Conservation (phyloP, 2,113 vertebrate species). For the Lepus europaeus region DNA sequence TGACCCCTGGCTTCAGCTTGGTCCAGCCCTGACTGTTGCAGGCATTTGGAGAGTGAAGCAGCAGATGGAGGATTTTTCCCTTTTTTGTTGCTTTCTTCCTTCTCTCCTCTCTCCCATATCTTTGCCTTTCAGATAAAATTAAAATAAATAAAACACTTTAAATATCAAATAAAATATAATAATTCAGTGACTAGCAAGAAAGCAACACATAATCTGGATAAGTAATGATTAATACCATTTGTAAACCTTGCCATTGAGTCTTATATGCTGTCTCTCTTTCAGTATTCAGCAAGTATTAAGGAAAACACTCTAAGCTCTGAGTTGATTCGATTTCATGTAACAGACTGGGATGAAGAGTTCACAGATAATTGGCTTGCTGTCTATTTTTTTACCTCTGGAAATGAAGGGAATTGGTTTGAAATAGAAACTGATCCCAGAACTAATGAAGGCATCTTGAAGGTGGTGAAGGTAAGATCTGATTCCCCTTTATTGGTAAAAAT, state of each 20-base stretch:
- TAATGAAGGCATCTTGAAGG: constrained; percentile 94
- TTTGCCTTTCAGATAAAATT: too few relatives aligned
- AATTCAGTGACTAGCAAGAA: not conserved
- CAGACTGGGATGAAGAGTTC: constrained; percentile 90
- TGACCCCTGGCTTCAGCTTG: too few relatives aligned
- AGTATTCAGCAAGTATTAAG: constrained; percentile 91
- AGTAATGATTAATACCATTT: not conserved
- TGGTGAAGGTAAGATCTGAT: constrained; percentile 88
- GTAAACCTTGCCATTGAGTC: not conserved
- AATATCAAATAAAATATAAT: not conserved
- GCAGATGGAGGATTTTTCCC: too few relatives aligned
- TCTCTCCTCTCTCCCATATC: too few relatives aligned
- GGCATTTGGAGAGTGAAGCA: too few relatives aligned
- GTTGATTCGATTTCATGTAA: constrained; percentile 92
- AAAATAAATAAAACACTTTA: too few relatives aligned
- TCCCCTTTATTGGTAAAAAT: constrained; percentile 64
- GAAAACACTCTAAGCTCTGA: constrained; percentile 93
- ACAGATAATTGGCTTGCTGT: constrained; percentile 92
- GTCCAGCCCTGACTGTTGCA: too few relatives aligned
- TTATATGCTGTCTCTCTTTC: constrained; percentile 74
- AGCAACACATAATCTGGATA: not conserved
- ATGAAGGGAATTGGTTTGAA: constrained; percentile 94
- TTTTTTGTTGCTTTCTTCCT: too few relatives aligned
- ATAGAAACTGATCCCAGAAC: constrained; percentile 92
- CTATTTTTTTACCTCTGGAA: constrained; percentile 93